These are phyloP conservation scores for Porites lutea DNA, from an alignment of 64 coral and sea anemone genomes.

Conservation along the genomic window DNA sequence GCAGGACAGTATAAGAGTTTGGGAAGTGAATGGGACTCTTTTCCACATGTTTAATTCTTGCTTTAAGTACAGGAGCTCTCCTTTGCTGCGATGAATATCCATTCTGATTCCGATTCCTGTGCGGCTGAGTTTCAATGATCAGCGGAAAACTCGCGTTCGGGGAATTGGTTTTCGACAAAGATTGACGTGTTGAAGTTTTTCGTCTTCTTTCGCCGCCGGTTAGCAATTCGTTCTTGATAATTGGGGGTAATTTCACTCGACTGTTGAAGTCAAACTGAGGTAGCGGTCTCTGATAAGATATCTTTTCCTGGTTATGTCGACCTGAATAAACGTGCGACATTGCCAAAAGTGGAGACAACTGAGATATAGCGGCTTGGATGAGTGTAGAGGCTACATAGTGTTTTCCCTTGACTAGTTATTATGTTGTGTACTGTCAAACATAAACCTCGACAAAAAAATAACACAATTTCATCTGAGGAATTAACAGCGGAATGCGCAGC, in stretches of 20 bases:
- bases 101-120: not conserved
- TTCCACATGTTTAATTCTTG: slow-evolving; percentile 31
- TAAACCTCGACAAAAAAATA: not conserved
- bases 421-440: not conserved
- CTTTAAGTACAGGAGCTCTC: not conserved
- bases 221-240: slow-evolving; percentile 53
- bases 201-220: not conserved
- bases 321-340: slow-evolving; percentile 8
- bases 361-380: not conserved
- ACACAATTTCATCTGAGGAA: not conserved
- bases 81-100: not conserved
- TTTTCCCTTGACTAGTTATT: not conserved
- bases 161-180: not conserved
- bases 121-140: not conserved
- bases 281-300: not conserved
- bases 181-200: not conserved
- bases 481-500: not conserved
- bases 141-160: not conserved
- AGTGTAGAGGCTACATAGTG: not conserved
- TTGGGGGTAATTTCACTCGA: slow-evolving; percentile 73
- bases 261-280: slow-evolving; percentile 54
- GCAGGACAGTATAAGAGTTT: slow-evolving; percentile 69
- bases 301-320: not conserved
- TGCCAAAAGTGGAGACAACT: too few species aligned
- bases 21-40: slow-evolving; percentile 38